These are phyloP conservation scores for Heliconius hermathena DNA, from an alignment of 1,140 invertebrate species.

Conservation along the genomic window DNA sequence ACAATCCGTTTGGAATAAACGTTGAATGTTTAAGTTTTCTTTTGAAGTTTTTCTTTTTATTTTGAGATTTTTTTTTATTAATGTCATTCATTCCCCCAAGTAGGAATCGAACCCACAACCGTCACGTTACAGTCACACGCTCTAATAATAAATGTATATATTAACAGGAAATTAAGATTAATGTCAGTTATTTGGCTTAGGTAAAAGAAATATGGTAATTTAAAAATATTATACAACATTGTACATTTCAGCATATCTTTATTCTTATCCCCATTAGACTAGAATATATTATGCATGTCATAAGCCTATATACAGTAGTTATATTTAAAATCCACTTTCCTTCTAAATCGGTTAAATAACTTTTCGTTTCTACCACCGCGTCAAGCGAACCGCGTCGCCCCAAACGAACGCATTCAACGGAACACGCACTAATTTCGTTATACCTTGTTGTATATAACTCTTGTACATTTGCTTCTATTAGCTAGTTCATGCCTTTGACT, in stretches of 20 bases:
- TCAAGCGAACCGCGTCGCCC: conserved; percentile 41
- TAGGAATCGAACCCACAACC: no score
- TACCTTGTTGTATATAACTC: conserved; percentile 12
- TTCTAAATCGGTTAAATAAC: conserved; percentile 4
- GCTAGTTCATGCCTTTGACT: no score
- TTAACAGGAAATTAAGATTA: no score
- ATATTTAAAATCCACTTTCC: background rate
- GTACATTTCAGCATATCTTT: no score
- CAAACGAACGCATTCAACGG: conserved; percentile 51
- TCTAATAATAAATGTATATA: no score
- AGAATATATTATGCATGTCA: no score
- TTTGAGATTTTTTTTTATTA: background rate
- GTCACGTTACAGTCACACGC: no score
- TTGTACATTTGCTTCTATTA: background rate
- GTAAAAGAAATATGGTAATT: no score
- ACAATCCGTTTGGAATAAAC: background rate
- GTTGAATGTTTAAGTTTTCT: background rate
- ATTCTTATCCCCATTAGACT: no score
- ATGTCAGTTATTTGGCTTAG: no score
- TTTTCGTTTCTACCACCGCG: conserved; percentile 23
- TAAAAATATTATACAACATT: no score
- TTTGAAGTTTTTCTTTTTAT: background rate
- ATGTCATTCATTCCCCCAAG: no score
- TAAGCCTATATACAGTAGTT: background rate
- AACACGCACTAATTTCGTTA: conserved; percentile 57